Percentiles rank a stretch among this genome's conserved stretches.
Conservation (phyloP, 2,888 invertebrate species). For the Poecilus cupreus region DNA sequence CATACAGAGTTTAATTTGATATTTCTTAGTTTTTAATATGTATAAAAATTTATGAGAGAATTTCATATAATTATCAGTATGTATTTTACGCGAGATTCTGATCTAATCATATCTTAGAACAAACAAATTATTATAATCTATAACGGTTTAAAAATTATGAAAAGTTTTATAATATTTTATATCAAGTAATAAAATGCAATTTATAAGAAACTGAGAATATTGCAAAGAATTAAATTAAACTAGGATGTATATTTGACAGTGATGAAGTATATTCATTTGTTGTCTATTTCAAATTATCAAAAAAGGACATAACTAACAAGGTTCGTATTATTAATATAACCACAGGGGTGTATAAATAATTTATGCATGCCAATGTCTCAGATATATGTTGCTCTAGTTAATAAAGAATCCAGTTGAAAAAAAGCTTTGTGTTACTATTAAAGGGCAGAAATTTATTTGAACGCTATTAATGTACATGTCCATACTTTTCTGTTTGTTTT, state of each 20-base stretch:
- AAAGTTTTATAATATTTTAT: no score
- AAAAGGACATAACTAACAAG: slow-evolving; percentile 16
- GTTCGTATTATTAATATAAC: slow-evolving; percentile 13
- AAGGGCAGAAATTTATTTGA: neutral
- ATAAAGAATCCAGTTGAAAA: slow-evolving; percentile 7
- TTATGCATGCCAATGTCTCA: slow-evolving; percentile 7
- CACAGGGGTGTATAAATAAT: slow-evolving; percentile 33
- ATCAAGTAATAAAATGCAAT: neutral
- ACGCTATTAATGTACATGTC: no score
- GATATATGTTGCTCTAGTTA: neutral
- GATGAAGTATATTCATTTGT: slow-evolving; percentile 42
- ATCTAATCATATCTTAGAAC: no score
- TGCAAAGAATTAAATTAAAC: neutral
- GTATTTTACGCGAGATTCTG: no score
- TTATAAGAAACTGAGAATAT: neutral
- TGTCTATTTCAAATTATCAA: slow-evolving; percentile 17
- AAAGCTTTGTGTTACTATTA: neutral
- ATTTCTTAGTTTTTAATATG: no score
- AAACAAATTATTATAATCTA: no score
- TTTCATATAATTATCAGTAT: no score
- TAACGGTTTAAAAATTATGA: no score
- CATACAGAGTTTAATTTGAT: no score
- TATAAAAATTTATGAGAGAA: no score
- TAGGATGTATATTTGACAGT: slow-evolving; percentile 39
- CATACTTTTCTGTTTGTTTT: no score